phyloP scores from a whole-genome alignment of 2,888 invertebrate genomes.

The Drosophila flavopinicola region DNA sequence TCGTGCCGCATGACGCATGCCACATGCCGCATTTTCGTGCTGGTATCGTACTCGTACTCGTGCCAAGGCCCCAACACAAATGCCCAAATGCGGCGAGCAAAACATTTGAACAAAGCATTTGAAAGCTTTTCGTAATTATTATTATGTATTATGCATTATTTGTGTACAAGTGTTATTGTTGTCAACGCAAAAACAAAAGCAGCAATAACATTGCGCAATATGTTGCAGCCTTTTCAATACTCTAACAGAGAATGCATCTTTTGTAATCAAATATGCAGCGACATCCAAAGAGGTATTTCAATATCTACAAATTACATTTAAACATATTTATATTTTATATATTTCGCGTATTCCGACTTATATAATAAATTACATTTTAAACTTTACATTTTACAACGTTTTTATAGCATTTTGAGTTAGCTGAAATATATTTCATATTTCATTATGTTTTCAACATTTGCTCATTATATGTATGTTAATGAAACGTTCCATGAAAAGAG shows the following conservation, averaged over 20 bases:
- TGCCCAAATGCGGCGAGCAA: conserved; percentile 32
- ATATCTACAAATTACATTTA: too few species aligned
- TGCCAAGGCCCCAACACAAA: conserved; percentile 40
- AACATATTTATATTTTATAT: too few species aligned
- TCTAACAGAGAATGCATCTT: background rate
- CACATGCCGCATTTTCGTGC: conserved; percentile 18
- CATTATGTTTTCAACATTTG: too few species aligned
- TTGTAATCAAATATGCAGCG: background rate
- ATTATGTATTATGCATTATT: conserved; percentile 71
- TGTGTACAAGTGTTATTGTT: conserved; percentile 61
- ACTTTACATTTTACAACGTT: too few species aligned
- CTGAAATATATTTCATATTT: too few species aligned
- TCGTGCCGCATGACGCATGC: conserved; percentile 26
- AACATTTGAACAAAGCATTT: conserved; percentile 53
- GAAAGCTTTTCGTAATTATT: conserved; percentile 73
- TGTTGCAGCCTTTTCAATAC: conserved; percentile 33
- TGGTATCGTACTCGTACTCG: conserved; percentile 24
- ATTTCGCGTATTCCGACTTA: too few species aligned
- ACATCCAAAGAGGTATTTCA: too few species aligned
- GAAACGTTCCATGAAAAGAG: too few species aligned
- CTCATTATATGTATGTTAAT: too few species aligned
- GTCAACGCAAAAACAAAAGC: conserved; percentile 43
- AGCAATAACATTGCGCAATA: conserved; percentile 44
- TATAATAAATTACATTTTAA: too few species aligned
- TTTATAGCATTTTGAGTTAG: too few species aligned